Evolutionary conservation across 2,113 vertebrate genomes (phyloP), one percentile per base, ranked within the genome.

Genomic region (Crotophaga sulcirostris): DNA sequence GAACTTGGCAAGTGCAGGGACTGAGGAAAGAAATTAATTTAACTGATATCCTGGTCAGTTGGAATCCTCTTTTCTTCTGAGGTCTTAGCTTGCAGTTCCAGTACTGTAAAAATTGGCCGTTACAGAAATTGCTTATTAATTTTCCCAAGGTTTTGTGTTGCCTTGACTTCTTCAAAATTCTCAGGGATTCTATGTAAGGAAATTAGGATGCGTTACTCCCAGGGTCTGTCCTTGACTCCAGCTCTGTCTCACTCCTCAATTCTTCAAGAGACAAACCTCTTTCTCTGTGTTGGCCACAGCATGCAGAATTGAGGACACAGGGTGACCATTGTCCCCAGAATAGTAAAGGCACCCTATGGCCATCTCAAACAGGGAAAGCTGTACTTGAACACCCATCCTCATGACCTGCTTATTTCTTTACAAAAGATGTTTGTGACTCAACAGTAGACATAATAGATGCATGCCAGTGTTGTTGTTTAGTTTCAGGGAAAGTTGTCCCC

Each of bases 11-110:
- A 93, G 75, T n/a, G 60, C 33, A 72, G 56, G 34, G n/a, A 21
- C 66, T 85, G 63, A 87, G 63, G 76, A 93, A 68, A 94, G 67
- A 94, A 90, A 75, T 95, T 95, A 93, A 92, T 84, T 91, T 78
- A 44, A 66, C 47, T 87, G 92, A 93, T 91, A 90, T 66, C 80
- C 86, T 81, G 72, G 52, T 93, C 64, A 17, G 23, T 1, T 95
- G 76, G 52, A 93, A 88, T 83, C 7, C 23, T 51, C 34, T 75
- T 84, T 78, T 75, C 84, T 90, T 89, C 89, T 26, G 54, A 95
- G 73, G n/a, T 58, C 82, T 92, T 72, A 51, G 69, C 63, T 89
- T 90, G 74, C 58, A 87, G 56, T 87, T 81, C 45, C 38, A 51
- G 69, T 17, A 23, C 70, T 76, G 60, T 66, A 78, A 88, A 90